These are phyloP conservation scores for Pherbina coryleti DNA, from an alignment of 2,888 invertebrate genomes.

Conservation along the genomic window DNA sequence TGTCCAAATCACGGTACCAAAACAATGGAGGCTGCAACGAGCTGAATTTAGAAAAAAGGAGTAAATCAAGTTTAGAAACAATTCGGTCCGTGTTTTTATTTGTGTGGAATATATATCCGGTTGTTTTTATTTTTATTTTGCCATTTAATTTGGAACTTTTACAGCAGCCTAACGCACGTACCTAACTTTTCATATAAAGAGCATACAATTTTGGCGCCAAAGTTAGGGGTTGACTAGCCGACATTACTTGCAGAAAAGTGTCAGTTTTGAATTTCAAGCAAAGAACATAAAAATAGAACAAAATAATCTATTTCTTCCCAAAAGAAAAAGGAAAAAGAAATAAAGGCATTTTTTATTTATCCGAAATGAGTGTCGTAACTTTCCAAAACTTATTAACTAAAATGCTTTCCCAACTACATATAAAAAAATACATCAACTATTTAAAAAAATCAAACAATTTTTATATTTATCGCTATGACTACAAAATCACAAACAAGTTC, in stretches of 20 bases:
- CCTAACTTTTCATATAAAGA: background rate
- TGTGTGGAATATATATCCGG: background rate
- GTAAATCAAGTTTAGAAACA: background rate
- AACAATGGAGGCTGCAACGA: background rate
- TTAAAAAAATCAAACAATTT: no score
- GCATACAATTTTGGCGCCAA: background rate
- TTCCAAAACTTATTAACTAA: no score
- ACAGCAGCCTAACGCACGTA: background rate
- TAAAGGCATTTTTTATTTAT: no score
- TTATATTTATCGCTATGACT: no score
- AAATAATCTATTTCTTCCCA: no score
- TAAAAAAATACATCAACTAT: no score
- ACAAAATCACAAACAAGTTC: no score
- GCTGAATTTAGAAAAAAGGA: background rate
- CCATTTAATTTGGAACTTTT: conserved; percentile 1
- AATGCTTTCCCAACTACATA: no score
- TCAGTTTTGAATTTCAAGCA: background rate
- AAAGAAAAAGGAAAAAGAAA: no score
- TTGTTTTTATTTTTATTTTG: background rate
- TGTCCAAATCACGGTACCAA: background rate
- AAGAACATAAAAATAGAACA: background rate
- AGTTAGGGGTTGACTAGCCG: background rate
- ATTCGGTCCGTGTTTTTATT: background rate
- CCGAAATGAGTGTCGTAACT: no score
- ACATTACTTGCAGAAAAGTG: no score